Conservation (phyloP, 2,888 invertebrate genomes). For the Gymnosoma rotundatum region DNA sequence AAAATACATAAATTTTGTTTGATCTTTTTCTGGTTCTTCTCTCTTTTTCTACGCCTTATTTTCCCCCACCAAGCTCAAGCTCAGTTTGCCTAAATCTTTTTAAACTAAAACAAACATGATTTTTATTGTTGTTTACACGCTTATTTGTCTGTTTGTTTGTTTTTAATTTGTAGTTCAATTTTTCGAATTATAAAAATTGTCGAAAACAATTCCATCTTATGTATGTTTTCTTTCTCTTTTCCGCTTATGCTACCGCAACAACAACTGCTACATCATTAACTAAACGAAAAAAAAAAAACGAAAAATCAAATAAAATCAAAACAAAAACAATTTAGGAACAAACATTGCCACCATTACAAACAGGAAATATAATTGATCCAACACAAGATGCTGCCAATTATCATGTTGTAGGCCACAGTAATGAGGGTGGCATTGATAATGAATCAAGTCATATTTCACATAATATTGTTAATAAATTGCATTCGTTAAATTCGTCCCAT, state of each 20-base stretch:
- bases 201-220: slow-evolving; percentile 54
- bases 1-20: slow-evolving; percentile 70
- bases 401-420: slow-evolving; percentile 47
- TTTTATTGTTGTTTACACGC: slow-evolving; percentile 55
- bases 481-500: slow-evolving; percentile 55
- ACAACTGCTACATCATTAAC: slow-evolving; percentile 51
- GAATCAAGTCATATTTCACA: slow-evolving; percentile 58
- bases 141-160: slow-evolving; percentile 46
- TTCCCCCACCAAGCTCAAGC: background rate
- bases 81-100: background rate
- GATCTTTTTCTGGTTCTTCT: slow-evolving; percentile 39
- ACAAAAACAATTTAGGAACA: slow-evolving; percentile 56
- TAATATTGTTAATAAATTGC: slow-evolving; percentile 58
- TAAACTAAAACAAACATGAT: slow-evolving; percentile 33
- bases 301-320: background rate
- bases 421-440: slow-evolving; percentile 52
- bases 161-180: slow-evolving; percentile 63
- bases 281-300: slow-evolving; percentile 13
- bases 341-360: slow-evolving; percentile 58
- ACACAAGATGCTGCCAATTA: slow-evolving; percentile 57
- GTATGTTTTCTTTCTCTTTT: slow-evolving; percentile 68
- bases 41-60: background rate
- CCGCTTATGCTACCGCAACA: slow-evolving; percentile 56
- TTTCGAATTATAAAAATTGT: slow-evolving; percentile 52
- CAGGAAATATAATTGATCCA: slow-evolving; percentile 65